A percentile compares a stretch with the other conserved stretches of the same genome.
phyloP scores from a whole-genome alignment of 2,113 vertebrate genomes.

The Archilochus colubris region DNA sequence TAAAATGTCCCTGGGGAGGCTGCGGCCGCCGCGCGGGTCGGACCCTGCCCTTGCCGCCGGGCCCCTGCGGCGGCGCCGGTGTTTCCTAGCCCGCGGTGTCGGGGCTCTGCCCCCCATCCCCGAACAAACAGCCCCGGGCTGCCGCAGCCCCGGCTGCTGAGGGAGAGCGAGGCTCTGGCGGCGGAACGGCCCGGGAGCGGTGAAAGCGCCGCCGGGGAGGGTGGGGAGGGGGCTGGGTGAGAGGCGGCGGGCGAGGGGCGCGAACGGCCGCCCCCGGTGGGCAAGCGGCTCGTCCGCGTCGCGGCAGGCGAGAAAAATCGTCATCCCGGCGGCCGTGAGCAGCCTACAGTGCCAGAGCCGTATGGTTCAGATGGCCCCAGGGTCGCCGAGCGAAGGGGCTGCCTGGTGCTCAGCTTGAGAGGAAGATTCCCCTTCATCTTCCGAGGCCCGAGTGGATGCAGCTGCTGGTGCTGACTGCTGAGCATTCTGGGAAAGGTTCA shows the following conservation, averaged over 20 bases:
- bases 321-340: not conserved
- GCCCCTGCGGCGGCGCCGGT: rapidly evolving
- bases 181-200: too few species aligned
- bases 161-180: not conserved
- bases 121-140: not conserved
- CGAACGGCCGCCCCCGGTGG: too few species aligned
- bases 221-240: rapidly evolving
- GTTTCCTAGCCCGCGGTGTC: too few species aligned
- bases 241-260: not conserved
- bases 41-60: not conserved
- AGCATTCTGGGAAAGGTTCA: not conserved
- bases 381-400: rapidly evolving
- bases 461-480: not conserved
- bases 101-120: too few species aligned
- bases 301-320: too few species aligned
- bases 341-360: rapidly evolving
- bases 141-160: not conserved
- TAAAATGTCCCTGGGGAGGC: constrained; percentile 27
- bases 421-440: not conserved
- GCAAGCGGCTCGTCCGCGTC: not conserved
- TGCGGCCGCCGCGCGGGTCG: not conserved
- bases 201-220: too few species aligned
- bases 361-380: too few species aligned
- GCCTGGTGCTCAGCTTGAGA: rapidly evolving
- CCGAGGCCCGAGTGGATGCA: not conserved